phyloP scores from a whole-genome alignment of 2,888 invertebrate species.

The Cephus pulcher region DNA sequence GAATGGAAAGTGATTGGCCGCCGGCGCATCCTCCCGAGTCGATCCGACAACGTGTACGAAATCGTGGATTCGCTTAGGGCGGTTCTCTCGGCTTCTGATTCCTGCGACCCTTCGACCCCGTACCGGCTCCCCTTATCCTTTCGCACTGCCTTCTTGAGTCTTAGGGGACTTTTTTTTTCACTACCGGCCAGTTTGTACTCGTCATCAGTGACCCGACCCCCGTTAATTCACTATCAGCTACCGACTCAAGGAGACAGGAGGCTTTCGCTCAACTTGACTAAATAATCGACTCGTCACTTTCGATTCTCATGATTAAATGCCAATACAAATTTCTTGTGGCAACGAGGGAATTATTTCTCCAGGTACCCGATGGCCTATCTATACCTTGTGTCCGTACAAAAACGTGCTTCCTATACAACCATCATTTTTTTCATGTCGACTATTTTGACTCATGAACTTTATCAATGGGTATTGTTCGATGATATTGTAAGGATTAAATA shows the following conservation, averaged over 20 bases:
- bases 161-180: conserved; percentile 11
- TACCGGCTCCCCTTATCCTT: not conserved
- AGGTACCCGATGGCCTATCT: not conserved
- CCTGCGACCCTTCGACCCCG: conserved; percentile 1
- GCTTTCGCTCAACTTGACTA: conserved; percentile 23
- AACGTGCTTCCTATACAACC: not conserved
- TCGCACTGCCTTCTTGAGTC: not conserved
- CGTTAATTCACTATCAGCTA: not conserved
- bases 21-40: not conserved
- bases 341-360: not conserved
- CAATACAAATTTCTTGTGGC: not conserved
- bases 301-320: conserved; percentile 9
- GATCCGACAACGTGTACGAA: not conserved
- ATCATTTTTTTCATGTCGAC: not conserved
- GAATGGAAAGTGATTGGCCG: not conserved
- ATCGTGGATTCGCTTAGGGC: not conserved
- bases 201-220: conserved; percentile 7
- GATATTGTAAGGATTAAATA: not conserved
- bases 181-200: conserved; percentile 17
- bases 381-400: not conserved
- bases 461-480: not conserved
- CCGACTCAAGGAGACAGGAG: not conserved
- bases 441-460: not conserved
- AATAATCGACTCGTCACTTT: conserved; percentile 34
- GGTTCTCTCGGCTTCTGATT: not conserved